Conservation (phyloP, 1,140 invertebrate genomes). For the Apolygus lucorum region DNA sequence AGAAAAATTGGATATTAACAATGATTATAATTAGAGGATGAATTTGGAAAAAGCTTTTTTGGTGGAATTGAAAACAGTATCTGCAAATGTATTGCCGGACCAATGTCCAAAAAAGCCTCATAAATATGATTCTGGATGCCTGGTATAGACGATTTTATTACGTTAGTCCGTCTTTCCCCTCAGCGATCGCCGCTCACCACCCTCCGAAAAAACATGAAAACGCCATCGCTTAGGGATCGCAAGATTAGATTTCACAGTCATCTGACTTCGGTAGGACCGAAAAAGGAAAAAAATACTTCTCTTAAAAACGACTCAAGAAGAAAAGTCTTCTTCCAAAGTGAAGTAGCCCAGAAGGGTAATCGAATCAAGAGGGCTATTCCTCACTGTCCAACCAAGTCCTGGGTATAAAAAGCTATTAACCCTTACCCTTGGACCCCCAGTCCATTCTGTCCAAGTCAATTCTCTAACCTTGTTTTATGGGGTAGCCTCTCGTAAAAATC, state of each 20-base stretch:
- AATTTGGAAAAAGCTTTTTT: too few species aligned
- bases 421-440: slow-evolving; percentile 3
- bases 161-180: too few species aligned
- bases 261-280: background rate
- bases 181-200: too few species aligned
- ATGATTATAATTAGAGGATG: too few species aligned
- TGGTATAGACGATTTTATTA: too few species aligned
- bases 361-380: slow-evolving; percentile 6
- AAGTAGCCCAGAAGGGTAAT: background rate
- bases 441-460: slow-evolving; percentile 2
- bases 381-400: slow-evolving; percentile 7
- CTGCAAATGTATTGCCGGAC: too few species aligned
- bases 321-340: background rate
- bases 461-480: slow-evolving; percentile 19
- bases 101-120: too few species aligned
- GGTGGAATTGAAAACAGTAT: too few species aligned
- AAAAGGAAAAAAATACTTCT: background rate
- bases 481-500: slow-evolving; percentile 16
- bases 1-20: too few species aligned
- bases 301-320: background rate
- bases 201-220: too few species aligned
- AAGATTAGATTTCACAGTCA: background rate
- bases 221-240: too few species aligned
- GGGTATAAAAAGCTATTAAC: slow-evolving; percentile 18
- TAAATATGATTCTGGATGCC: too few species aligned